These are phyloP conservation scores for Cephus cinctus DNA, from an alignment of 1,140 invertebrate species.

Conservation along the genomic window DNA sequence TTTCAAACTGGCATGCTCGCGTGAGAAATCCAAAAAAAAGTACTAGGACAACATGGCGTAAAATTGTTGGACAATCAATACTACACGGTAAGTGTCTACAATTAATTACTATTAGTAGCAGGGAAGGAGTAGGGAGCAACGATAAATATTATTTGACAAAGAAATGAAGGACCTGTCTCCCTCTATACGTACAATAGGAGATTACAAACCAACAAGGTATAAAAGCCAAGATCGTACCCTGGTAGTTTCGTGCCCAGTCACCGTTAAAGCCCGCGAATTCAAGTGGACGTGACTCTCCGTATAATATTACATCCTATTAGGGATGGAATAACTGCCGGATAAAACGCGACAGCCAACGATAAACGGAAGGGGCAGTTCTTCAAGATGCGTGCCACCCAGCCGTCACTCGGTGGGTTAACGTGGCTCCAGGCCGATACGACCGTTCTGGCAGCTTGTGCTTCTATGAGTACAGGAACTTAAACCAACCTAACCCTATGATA, in stretches of 20 bases:
- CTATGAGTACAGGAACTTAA: no score
- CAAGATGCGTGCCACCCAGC: conserved; percentile 36
- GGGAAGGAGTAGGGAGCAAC: no score
- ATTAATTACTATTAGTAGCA: no score
- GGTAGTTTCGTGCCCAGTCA: conserved; percentile 48
- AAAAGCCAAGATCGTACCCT: conserved; percentile 10
- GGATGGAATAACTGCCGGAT: conserved; percentile 48
- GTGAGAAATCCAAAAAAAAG: background rate
- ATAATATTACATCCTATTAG: conserved; percentile 56
- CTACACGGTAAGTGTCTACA: no score
- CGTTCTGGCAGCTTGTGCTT: no score
- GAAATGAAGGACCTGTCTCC: no score
- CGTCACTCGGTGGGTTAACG: no score
- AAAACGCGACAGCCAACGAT: conserved; percentile 49
- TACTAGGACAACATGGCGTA: background rate
- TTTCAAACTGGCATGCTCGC: background rate
- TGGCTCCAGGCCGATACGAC: no score
- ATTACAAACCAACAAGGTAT: background rate
- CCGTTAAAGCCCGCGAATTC: conserved; percentile 50
- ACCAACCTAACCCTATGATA: no score
- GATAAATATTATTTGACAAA: no score
- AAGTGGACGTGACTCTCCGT: conserved; percentile 47
- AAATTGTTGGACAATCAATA: background rate
- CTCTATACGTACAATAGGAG: background rate
- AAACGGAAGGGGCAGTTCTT: conserved; percentile 35